phyloP scores from a whole-genome alignment of 2,113 vertebrate genomes.

The Rhodinocichla rosea region DNA sequence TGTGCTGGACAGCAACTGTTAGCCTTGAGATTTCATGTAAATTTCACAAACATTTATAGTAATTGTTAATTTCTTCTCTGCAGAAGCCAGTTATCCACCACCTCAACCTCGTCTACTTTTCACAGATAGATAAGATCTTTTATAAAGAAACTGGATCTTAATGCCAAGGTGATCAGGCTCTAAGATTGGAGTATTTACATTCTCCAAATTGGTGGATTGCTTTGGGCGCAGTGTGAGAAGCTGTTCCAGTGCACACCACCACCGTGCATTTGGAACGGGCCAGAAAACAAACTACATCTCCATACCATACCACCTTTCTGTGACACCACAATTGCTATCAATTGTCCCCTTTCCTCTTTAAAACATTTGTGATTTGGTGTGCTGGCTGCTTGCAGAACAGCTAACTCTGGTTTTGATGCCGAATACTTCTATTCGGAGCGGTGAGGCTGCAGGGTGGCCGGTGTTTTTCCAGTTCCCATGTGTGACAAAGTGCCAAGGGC shows the following conservation, averaged over 20 bases:
- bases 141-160: not conserved
- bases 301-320: not conserved
- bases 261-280: accelerated
- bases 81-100: not conserved
- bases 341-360: not conserved
- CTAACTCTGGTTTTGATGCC: accelerated
- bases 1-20: slow-evolving; percentile 7
- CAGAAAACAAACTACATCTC: not conserved
- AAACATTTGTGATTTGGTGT: not conserved
- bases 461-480: accelerated
- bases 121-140: not conserved
- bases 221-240: not conserved
- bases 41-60: not conserved
- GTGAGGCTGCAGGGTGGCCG: not conserved
- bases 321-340: not conserved
- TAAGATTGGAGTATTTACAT: not conserved
- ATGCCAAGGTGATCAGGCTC: not conserved
- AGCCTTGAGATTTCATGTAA: not conserved
- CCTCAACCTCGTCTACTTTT: not conserved
- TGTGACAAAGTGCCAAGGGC: accelerated
- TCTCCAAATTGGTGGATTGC: not conserved
- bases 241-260: not conserved
- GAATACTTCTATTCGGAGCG: accelerated
- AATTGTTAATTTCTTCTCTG: not conserved
- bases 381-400: accelerated